Evolutionary conservation across 2,888 invertebrate species (phyloP).

Genomic region (Drosophila parthenogenetica): DNA sequence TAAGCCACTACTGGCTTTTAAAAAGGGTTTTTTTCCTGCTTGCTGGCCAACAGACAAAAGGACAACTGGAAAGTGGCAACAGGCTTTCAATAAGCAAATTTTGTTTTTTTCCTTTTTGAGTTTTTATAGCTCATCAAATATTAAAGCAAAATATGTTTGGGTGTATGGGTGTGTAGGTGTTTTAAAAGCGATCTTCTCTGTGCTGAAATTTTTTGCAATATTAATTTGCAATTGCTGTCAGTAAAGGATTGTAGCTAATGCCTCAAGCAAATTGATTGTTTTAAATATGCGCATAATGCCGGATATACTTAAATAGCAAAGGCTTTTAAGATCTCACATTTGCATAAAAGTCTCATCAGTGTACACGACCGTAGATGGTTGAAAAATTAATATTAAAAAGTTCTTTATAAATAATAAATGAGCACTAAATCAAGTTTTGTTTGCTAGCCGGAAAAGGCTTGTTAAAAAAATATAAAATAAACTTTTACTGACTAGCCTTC

Average conservation of each 20-base stretch:
- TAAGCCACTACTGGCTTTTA: constrained; percentile 6
- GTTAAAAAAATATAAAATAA: no score
- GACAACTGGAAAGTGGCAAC: constrained; percentile 27
- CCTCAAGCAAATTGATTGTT: constrained; percentile 33
- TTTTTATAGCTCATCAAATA: constrained; percentile 50
- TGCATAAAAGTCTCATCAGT: constrained; percentile 8
- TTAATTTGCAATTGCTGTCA: constrained; percentile 30
- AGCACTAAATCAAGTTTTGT: no score
- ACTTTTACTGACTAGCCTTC: no score
- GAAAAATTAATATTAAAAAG: not conserved
- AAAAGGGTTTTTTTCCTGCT: constrained; percentile 14
- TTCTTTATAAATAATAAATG: no score
- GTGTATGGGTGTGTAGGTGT: not conserved
- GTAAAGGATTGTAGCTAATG: constrained; percentile 47
- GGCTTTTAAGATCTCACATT: constrained; percentile 26
- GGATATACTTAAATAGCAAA: constrained; percentile 15
- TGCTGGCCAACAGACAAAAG: constrained; percentile 16
- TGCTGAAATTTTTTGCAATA: constrained; percentile 37
- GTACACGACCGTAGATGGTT: not conserved
- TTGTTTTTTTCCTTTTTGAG: constrained; percentile 5
- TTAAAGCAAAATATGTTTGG: constrained; percentile 27
- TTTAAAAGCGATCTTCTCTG: constrained; percentile 31
- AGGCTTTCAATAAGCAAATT: constrained; percentile 40
- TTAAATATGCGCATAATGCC: constrained; percentile 64
- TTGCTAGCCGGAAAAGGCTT: no score